Evolutionary conservation across 2,888 invertebrate species (phyloP), one percentile per base, ranked within the genome.

Genomic region (Synanthedon formicaeformis): DNA sequence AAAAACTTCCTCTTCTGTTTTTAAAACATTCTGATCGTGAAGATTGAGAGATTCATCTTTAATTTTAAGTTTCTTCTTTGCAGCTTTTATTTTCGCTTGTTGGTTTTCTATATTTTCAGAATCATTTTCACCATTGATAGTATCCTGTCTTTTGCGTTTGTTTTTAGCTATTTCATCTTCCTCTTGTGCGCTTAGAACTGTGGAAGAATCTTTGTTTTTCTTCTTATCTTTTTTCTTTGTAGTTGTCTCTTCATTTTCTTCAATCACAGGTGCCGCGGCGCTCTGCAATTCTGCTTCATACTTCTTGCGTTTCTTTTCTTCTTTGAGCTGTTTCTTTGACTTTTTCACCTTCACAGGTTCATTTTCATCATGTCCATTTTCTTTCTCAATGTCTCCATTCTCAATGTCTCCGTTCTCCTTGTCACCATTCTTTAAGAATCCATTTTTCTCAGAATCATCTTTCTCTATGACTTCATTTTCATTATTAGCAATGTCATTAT

Each of bases 21-120:
- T 86, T 11, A 83, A 81, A 40, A 85, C 88, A 71, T 88, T 88
- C 60, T 82, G 85, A 55, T 82, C 80, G 64, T 84, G 85, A 55
- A 86, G 76, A 53, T 77, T 80, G 57, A 78, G 67, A 58, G 77
- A 80, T 59, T 81, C 80, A 40, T 80, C 78, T 57, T 71, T 73
- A 6, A 73, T 65, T 61, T 75, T 82, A 12, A 69, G 63, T 63
- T 87, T 84, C 67, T 88, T 84, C 62, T 87, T 80, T 55, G 71
- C 74, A 2, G 69, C 65, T 57, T 68, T 78, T 55, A 65, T 67
- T 55, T 66, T 66, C 51, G 60, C 58, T 45, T 60, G 62, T 52
- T 55, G 54, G 18, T 56, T 55, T 54, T 58, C 55, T 12, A 40
- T 16, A 27, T 55, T 63, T 4, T 61, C 58, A 14, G 65, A 55